Evolutionary conservation across 2,113 vertebrate species (phyloP).

Genomic region (Oryctolagus cuniculus): mOryCun1.1 NC_091432.1:173850001-173850500

Average conservation of each 20-base stretch:
- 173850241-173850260: background rate
- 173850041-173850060: background rate
- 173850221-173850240: background rate
- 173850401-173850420: background rate
- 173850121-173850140: background rate
- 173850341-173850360: background rate
- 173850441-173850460: background rate
- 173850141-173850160: background rate
- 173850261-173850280: background rate
- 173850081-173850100: background rate
- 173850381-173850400: background rate
- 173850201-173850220: background rate
- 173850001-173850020: background rate
- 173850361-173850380: background rate
- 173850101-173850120: rapidly evolving
- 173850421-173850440: background rate
- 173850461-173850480: background rate
- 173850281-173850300: background rate
- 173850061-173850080: background rate
- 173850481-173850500: background rate
- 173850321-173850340: background rate
- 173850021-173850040: background rate
- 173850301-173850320: background rate
- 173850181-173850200: background rate
- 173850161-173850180: background rate